Evolutionary conservation across 2,888 invertebrate genomes (phyloP).

Genomic region (Aplocera efformata): DNA sequence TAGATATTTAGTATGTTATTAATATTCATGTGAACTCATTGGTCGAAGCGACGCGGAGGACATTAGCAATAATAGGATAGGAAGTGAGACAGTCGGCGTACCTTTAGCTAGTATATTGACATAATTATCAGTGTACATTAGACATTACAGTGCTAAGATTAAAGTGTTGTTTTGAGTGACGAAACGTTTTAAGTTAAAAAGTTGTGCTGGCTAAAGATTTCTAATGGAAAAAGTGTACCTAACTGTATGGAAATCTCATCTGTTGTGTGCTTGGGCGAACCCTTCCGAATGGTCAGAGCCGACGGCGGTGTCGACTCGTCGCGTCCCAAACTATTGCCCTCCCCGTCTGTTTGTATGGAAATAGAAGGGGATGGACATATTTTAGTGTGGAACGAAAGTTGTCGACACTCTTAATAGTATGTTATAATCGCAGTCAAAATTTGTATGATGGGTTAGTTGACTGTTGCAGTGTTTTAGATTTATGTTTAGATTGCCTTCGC

Average conservation of each 20-base stretch:
- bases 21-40: slow-evolving; percentile 10
- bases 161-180: slow-evolving; percentile 56
- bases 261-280: slow-evolving; percentile 24
- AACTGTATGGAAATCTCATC: slow-evolving; percentile 23
- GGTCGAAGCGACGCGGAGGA: slow-evolving; percentile 21
- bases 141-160: slow-evolving; percentile 52
- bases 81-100: slow-evolving; percentile 20
- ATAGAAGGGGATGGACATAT: too few species aligned
- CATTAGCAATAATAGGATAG: slow-evolving; percentile 34
- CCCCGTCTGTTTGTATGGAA: too few species aligned
- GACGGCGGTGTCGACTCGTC: too few species aligned
- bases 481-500: too few species aligned
- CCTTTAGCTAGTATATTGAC: slow-evolving; percentile 23
- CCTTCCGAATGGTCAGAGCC: neutral
- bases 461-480: too few species aligned
- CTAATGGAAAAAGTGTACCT: slow-evolving; percentile 16
- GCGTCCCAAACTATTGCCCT: too few species aligned
- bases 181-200: slow-evolving; percentile 38
- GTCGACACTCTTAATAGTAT: slow-evolving; percentile 1
- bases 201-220: slow-evolving; percentile 36
- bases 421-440: slow-evolving; percentile 4
- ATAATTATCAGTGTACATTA: slow-evolving; percentile 34
- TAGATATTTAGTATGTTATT: too few species aligned
- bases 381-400: too few species aligned
- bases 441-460: slow-evolving; percentile 1